These are phyloP conservation scores for Coracias cyanogaster DNA, from an alignment of 2,797 vertebrate species.

Conservation along the genomic window DNA sequence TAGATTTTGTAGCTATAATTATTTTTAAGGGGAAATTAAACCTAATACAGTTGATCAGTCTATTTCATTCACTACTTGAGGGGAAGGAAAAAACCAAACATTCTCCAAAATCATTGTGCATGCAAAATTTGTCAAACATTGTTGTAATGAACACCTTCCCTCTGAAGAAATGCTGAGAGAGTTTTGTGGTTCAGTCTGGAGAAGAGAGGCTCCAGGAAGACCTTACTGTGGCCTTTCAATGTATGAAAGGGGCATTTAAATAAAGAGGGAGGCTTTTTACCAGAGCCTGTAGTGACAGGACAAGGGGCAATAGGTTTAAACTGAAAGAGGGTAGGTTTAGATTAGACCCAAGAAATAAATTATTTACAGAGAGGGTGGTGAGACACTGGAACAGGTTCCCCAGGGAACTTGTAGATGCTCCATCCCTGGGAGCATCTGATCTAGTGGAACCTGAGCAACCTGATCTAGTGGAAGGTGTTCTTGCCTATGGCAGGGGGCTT, in stretches of 20 bases:
- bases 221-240: background rate
- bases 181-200: background rate
- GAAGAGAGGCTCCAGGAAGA: background rate
- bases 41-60: background rate
- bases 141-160: background rate
- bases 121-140: background rate
- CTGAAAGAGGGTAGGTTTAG: background rate
- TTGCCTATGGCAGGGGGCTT: background rate
- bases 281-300: background rate
- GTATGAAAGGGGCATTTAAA: background rate
- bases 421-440: background rate
- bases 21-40: background rate
- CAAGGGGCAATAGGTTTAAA: background rate
- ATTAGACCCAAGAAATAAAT: background rate
- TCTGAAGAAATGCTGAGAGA: background rate
- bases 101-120: background rate
- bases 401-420: accelerated
- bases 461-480: background rate
- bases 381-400: background rate
- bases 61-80: background rate
- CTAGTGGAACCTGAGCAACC: background rate
- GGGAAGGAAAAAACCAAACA: background rate
- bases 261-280: background rate
- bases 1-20: background rate
- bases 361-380: background rate